Percentiles rank a stretch among this genome's conserved stretches.
phyloP scores from a whole-genome alignment of 1,140 invertebrate genomes.

The Asobara japonica region DNA sequence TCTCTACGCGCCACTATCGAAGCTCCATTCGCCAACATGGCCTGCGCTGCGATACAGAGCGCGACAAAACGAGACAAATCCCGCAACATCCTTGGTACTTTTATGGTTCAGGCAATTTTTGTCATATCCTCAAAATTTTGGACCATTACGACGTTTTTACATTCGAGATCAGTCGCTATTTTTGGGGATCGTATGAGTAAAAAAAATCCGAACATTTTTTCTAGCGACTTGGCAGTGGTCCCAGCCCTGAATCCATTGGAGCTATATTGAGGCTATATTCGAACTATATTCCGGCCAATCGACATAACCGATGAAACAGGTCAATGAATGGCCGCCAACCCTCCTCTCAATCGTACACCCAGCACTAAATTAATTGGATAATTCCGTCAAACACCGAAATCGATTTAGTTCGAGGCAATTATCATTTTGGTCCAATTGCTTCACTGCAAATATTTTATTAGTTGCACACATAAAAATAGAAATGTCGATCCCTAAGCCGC shows the following conservation, averaged over 20 bases:
- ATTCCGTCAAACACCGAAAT: slow-evolving; percentile 9
- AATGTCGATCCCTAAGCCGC: too few relatives aligned
- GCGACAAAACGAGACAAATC: too few relatives aligned
- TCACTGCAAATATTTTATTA: neutral
- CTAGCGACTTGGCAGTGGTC: neutral
- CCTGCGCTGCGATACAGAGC: too few relatives aligned
- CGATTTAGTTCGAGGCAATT: neutral
- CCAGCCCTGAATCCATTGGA: neutral
- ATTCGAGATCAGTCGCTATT: too few relatives aligned
- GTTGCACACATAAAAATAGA: too few relatives aligned
- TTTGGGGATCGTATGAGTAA: too few relatives aligned
- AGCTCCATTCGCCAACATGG: too few relatives aligned
- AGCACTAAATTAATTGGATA: neutral
- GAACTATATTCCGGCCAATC: neutral
- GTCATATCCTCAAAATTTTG: too few relatives aligned
- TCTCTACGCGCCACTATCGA: too few relatives aligned
- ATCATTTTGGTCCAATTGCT: neutral
- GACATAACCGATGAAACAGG: neutral
- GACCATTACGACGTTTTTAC: too few relatives aligned
- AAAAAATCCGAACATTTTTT: neutral
- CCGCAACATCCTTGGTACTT: too few relatives aligned
- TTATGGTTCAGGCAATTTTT: too few relatives aligned
- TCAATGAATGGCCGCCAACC: neutral
- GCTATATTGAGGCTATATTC: neutral
- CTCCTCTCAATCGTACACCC: neutral